Conservation (phyloP, 2,888 invertebrate genomes). For the Andrena chrysosceles region DNA sequence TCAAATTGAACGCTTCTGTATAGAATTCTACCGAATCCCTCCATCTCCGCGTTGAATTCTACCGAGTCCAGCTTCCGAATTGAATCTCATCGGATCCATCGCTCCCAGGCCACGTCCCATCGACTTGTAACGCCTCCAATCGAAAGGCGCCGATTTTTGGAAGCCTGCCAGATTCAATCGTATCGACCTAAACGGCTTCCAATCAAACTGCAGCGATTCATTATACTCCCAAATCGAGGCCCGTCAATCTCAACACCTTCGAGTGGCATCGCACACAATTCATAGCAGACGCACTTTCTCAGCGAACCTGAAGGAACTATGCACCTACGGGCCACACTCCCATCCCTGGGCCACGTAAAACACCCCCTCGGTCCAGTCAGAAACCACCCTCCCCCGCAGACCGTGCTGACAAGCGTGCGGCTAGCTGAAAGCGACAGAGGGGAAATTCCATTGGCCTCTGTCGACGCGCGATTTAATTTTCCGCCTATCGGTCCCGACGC, state of each 20-base stretch:
- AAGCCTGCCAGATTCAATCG: background rate
- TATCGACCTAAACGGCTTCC: background rate
- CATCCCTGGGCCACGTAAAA: too few species aligned
- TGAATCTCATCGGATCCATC: too few species aligned
- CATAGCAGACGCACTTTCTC: too few species aligned
- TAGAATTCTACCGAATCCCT: too few species aligned
- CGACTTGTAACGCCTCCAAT: constrained; percentile 8
- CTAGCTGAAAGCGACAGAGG: constrained; percentile 28
- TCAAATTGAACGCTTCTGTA: too few species aligned
- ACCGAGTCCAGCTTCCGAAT: too few species aligned
- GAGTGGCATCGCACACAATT: too few species aligned
- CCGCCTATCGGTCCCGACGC: constrained; percentile 30
- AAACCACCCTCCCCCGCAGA: background rate
- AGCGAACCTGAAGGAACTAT: too few species aligned
- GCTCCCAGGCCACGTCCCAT: background rate
- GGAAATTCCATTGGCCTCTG: constrained; percentile 32
- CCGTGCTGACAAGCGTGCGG: constrained; percentile 10
- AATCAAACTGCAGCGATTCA: background rate
- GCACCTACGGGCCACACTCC: too few species aligned
- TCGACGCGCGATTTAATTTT: constrained; percentile 38
- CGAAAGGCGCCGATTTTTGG: background rate
- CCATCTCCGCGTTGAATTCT: too few species aligned
- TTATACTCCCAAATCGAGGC: background rate
- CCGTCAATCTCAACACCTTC: background rate
- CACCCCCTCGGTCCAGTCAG: background rate